phyloP scores from a whole-genome alignment of 2,888 invertebrate genomes.

The Polyommatus icarus region DNA sequence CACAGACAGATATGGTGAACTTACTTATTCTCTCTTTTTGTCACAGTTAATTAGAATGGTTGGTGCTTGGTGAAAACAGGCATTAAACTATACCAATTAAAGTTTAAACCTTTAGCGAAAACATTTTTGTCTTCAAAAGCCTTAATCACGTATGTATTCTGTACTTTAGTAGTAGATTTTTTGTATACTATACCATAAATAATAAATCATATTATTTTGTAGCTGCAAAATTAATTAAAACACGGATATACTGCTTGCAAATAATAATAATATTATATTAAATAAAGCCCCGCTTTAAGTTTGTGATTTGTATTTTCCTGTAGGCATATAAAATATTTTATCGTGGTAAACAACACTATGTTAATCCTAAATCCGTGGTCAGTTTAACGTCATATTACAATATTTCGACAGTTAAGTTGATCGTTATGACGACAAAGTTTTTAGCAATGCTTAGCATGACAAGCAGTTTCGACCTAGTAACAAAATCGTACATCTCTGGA shows the following conservation, averaged over 20 bases:
- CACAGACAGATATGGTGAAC: no score
- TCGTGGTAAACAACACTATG: not conserved
- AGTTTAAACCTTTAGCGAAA: no score
- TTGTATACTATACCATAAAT: not conserved
- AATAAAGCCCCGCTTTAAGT: not conserved
- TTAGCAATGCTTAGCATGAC: not conserved
- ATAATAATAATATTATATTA: conserved; percentile 1
- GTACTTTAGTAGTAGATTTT: not conserved
- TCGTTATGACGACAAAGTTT: not conserved
- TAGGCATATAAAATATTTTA: conserved; percentile 1
- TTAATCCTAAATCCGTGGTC: not conserved
- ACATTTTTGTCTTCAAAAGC: no score
- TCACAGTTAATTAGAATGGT: no score
- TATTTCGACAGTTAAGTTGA: not conserved
- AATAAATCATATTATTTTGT: not conserved
- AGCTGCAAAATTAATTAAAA: not conserved
- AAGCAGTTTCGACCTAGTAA: no score
- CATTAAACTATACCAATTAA: no score
- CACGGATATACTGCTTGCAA: conserved; percentile 13
- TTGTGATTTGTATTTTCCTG: not conserved
- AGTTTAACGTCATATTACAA: not conserved
- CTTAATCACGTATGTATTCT: not conserved
- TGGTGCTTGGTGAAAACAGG: no score
- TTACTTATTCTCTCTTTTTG: no score
- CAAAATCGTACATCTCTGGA: no score